phyloP scores from a whole-genome alignment of 2,888 invertebrate species.

The Itoplectis maculator region DNA sequence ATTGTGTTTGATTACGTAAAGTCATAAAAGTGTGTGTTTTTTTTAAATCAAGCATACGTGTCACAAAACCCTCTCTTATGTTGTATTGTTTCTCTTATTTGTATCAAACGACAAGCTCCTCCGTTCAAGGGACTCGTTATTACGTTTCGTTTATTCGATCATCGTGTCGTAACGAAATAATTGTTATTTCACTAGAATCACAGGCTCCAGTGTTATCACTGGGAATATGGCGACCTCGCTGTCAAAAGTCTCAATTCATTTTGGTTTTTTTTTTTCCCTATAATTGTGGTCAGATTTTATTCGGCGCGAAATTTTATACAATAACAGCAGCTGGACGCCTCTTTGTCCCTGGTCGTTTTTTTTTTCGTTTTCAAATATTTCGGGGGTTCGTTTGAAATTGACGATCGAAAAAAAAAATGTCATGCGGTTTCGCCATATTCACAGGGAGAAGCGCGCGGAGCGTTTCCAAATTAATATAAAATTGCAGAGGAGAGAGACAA shows the following conservation, averaged over 20 bases:
- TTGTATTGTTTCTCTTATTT: conserved; percentile 73
- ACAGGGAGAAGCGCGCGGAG: conserved; percentile 66
- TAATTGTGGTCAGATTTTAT: background rate
- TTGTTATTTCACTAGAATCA: conserved; percentile 73
- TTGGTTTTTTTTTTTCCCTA: background rate
- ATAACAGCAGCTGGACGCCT: background rate
- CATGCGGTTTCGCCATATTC: conserved; percentile 33
- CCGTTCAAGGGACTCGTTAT: conserved; percentile 70
- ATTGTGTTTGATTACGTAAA: conserved; percentile 51
- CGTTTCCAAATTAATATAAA: conserved; percentile 62
- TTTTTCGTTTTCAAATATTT: conserved; percentile 22
- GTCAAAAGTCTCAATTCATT: background rate
- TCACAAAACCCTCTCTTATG: conserved; percentile 70
- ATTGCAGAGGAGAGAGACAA: conserved; percentile 71
- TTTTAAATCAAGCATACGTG: conserved; percentile 57
- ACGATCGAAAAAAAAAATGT: background rate
- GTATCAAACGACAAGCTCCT: conserved; percentile 62
- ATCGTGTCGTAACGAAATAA: conserved; percentile 44
- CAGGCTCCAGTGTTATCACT: conserved; percentile 71
- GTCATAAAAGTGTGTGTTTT: conserved; percentile 61
- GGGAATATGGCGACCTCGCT: conserved; percentile 66
- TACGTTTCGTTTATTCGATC: conserved; percentile 61
- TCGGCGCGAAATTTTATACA: conserved; percentile 13
- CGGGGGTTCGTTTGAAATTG: background rate
- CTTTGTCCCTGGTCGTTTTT: conserved; percentile 2